Evolutionary conservation across 2,797 vertebrate species (phyloP).

Genomic region (Centroberyx gerrardi): DNA sequence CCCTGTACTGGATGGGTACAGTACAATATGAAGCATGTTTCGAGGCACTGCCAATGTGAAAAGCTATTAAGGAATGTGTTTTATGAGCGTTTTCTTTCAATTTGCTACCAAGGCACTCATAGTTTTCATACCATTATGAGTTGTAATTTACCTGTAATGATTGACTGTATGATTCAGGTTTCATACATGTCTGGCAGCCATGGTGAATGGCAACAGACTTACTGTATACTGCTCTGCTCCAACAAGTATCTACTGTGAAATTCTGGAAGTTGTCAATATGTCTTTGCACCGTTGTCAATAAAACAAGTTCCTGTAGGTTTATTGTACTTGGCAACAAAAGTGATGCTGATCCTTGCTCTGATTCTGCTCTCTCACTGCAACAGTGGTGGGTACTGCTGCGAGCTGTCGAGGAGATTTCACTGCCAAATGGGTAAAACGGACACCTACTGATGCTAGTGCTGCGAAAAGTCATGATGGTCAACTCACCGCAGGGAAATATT

Average conservation of each 20-base stretch:
- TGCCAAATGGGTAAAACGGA: not conserved
- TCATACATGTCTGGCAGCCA: no score
- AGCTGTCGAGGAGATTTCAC: not conserved
- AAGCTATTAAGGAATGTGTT: not conserved
- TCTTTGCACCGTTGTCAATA: not conserved
- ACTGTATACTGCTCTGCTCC: not conserved
- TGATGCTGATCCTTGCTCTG: not conserved
- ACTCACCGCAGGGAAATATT: not conserved
- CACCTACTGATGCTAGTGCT: not conserved
- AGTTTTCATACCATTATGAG: constrained; percentile 5
- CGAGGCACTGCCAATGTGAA: constrained; percentile 13
- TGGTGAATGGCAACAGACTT: not conserved
- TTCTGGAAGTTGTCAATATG: not conserved
- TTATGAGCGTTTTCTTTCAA: constrained; percentile 2
- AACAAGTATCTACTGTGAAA: not conserved
- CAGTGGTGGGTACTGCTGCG: not conserved
- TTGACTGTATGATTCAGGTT: no score
- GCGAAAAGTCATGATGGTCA: not conserved
- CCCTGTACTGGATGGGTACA: not conserved
- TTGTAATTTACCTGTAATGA: not conserved
- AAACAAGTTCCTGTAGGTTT: not conserved
- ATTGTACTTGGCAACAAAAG: not conserved
- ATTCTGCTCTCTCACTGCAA: not conserved
- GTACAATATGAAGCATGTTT: constrained; percentile 12
- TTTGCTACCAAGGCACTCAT: not conserved